These are phyloP conservation scores for Athalia cordata DNA, from an alignment of 2,888 invertebrate species.

Conservation along the genomic window DNA sequence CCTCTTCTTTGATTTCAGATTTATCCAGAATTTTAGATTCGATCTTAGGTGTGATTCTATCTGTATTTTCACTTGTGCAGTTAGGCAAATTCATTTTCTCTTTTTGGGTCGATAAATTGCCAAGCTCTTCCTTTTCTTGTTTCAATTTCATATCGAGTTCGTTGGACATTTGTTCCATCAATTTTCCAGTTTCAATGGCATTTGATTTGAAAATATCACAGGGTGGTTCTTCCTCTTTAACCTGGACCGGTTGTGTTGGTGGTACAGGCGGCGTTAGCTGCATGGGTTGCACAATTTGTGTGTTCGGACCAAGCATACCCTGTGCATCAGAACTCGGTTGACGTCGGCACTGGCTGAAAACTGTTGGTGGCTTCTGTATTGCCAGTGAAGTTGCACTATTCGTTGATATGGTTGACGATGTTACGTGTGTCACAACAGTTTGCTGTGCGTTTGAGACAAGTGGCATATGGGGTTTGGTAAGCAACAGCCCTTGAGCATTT, in stretches of 20 bases:
- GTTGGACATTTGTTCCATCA: constrained; percentile 51
- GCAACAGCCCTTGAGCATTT: constrained; percentile 56
- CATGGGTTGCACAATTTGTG: constrained; percentile 58
- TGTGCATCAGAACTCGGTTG: constrained; percentile 34
- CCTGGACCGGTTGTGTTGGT: constrained; percentile 52
- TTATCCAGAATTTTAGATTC: constrained; percentile 60
- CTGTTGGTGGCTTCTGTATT: constrained; percentile 50
- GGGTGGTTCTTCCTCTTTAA: constrained; percentile 53
- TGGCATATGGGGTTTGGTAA: constrained; percentile 60
- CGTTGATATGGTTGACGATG: constrained; percentile 55
- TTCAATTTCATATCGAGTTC: constrained; percentile 53
- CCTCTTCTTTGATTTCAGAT: constrained; percentile 52
- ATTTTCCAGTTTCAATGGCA: constrained; percentile 46
- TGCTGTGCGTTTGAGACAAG: constrained; percentile 62
- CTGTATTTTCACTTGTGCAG: constrained; percentile 47
- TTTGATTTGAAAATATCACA: constrained; percentile 30
- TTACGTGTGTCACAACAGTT: constrained; percentile 59
- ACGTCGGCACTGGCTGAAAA: constrained; percentile 44
- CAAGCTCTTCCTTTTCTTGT: constrained; percentile 51
- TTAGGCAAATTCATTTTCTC: constrained; percentile 16
- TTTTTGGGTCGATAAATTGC: constrained; percentile 31
- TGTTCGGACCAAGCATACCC: constrained; percentile 46
- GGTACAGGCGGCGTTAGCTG: constrained; percentile 58
- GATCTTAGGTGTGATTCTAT: constrained; percentile 51
- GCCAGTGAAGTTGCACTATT: constrained; percentile 46